Evolutionary conservation across 2,888 invertebrate species (phyloP), one percentile per base, ranked within the genome.

Genomic region (Erebia epiphron): DNA sequence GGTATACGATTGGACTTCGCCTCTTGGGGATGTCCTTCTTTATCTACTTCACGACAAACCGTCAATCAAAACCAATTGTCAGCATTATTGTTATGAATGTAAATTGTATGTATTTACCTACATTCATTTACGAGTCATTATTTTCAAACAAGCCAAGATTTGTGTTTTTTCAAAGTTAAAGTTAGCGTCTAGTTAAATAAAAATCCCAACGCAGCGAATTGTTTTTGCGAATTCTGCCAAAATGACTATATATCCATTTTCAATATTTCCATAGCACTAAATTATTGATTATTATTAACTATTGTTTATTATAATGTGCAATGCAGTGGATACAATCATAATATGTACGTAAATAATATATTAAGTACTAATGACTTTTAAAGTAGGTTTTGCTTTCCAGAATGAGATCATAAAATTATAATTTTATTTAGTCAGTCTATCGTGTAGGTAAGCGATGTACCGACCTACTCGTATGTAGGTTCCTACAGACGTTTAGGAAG

Each of bases 401-500:
- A 43, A 43, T 43, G 43, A 43, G 43, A 11, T 43, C 43, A 43
- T 11, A 43, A 43, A 11, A 11, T 43, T 43, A 43, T 43, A 14
- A 57, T 49, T 69, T 63, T 68, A 58, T 73, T 66, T 69, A 68
- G 68, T 67, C 65, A 68, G 56, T 49, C 50, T 60, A 69, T 52
- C 26, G 35, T 52, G 52, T 52, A 54, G 35, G 46, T 67, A n/a
- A 21, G 16, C 54, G 21, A 65, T 64, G 61, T 52, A 11, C 43
- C 43, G 9, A 43, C 11, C 9, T 11, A 43, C 43, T 11, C 11
- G 3, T 11, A 11, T 43, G 11, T 69, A 71, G 65, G 35, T 7
- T 35, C 35, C 35, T 35, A 35, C 7, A 65, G 60, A 58, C 56
- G 56, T 70, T 69, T 61, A 73, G 70, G 75, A 79, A 73, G 75